Conservation (phyloP, 2,888 invertebrate species). For the Glyphotaelius pellucidus region DNA sequence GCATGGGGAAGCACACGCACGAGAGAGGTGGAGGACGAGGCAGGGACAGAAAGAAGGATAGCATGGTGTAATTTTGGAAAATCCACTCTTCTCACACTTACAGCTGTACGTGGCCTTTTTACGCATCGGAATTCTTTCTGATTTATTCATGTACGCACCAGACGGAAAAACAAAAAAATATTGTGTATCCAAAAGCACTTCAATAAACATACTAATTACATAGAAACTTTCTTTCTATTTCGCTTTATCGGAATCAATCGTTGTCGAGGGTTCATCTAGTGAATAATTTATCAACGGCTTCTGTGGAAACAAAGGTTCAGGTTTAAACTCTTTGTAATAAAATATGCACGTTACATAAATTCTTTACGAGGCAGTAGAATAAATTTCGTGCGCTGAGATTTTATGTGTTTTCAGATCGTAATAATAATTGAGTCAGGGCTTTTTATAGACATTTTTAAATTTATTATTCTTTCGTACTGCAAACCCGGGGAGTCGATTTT, state of each 20-base stretch:
- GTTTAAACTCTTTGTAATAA: constrained; percentile 8
- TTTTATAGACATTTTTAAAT: not conserved
- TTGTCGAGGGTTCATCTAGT: not conserved
- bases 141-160: too few relatives aligned
- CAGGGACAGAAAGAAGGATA: too few relatives aligned
- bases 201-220: too few relatives aligned
- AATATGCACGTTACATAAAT: constrained; percentile 11
- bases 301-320: not conserved
- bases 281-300: not conserved
- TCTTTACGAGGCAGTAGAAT: constrained; percentile 3
- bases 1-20: too few relatives aligned
- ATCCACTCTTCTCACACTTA: too few relatives aligned
- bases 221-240: too few relatives aligned
- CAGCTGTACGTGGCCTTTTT: too few relatives aligned
- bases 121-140: too few relatives aligned
- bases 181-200: too few relatives aligned
- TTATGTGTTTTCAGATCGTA: constrained; percentile 1
- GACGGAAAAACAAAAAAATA: too few relatives aligned
- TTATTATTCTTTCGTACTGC: not conserved
- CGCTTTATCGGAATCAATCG: not conserved
- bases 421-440: not conserved
- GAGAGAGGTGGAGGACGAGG: too few relatives aligned
- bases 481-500: not conserved
- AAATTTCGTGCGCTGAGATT: not conserved
- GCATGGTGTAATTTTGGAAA: too few relatives aligned